These are phyloP conservation scores for Agrotis clavis DNA, from an alignment of 2,888 invertebrate species.

Conservation along the genomic window DNA sequence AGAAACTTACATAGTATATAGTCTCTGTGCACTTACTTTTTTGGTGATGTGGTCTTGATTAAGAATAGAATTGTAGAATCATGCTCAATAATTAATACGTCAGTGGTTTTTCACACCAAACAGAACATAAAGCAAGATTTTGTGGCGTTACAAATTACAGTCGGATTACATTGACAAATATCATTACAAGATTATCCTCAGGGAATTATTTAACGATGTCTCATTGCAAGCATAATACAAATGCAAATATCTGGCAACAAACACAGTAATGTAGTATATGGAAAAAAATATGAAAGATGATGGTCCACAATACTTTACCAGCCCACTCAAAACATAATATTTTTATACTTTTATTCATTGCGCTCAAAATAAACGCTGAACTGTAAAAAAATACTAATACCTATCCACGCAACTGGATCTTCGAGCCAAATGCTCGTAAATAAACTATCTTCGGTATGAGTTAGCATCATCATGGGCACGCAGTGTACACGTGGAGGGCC, in stretches of 20 bases:
- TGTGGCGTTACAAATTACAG: not conserved
- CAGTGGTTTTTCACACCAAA: not conserved
- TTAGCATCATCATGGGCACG: constrained; percentile 49
- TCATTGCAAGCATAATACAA: constrained; percentile 6
- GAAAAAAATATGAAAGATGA: constrained; percentile 25
- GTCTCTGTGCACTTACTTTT: not conserved
- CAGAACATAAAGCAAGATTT: constrained; percentile 27
- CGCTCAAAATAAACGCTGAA: constrained; percentile 53
- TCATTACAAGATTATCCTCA: constrained; percentile 25
- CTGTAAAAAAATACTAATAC: constrained; percentile 43
- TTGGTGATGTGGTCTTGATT: not conserved
- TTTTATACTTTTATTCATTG: constrained; percentile 44
- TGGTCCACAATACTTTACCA: constrained; percentile 17
- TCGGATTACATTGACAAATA: constrained; percentile 17
- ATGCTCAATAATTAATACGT: constrained; percentile 30
- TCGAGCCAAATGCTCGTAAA: constrained; percentile 59
- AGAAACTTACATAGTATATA: not conserved
- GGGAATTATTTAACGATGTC: constrained; percentile 17
- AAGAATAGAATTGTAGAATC: constrained; percentile 3
- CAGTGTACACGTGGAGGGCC: constrained; percentile 40
- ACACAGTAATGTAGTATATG: constrained; percentile 22
- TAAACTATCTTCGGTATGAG: constrained; percentile 50
- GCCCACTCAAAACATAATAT: constrained; percentile 20
- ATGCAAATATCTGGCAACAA: constrained; percentile 30
- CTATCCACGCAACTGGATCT: constrained; percentile 36